Percentiles rank a stretch among this genome's conserved stretches.
phyloP scores from a whole-genome alignment of 2,888 invertebrate species.

The Chloroclystis v-ata region DNA sequence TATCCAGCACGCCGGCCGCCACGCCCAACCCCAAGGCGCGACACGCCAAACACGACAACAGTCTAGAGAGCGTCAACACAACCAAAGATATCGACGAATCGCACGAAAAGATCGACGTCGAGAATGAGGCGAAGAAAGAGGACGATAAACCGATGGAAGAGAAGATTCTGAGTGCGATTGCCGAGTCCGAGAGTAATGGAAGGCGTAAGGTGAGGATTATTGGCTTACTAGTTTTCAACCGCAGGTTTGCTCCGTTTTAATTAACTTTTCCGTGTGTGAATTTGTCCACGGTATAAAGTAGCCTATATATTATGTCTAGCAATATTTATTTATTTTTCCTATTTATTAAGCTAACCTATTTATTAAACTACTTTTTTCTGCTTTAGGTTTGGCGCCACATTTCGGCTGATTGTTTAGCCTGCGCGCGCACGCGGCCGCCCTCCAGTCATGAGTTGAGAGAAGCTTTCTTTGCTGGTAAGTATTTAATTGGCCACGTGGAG shows the following conservation, averaged over 20 bases:
- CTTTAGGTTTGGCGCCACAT: conserved; percentile 59
- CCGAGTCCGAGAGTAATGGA: conserved; percentile 18
- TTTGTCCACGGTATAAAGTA: no score
- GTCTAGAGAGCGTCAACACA: conserved; percentile 26
- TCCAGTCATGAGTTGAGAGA: conserved; percentile 68
- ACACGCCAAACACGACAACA: conserved; percentile 23
- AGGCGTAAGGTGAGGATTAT: no score
- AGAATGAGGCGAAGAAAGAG: conserved; percentile 25
- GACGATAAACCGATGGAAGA: conserved; percentile 21
- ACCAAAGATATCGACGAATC: conserved; percentile 30
- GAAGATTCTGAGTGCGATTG: conserved; percentile 19
- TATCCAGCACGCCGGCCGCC: conserved; percentile 16
- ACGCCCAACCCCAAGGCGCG: conserved; percentile 22
- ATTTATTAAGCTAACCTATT: no score
- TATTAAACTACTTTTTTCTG: no score
- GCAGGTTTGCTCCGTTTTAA: no score
- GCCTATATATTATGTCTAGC: no score
- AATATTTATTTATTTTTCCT: no score
- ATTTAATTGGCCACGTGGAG: background rate
- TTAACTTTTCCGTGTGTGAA: no score
- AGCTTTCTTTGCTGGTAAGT: conserved; percentile 67
- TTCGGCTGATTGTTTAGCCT: conserved; percentile 57
- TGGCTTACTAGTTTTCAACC: no score
- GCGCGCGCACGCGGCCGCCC: conserved; percentile 60
- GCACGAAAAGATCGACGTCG: conserved; percentile 26